Percentiles rank a stretch among this genome's conserved stretches.
Evolutionary conservation across 1,140 invertebrate species (phyloP).

Genomic region (Ectropis grisescens): DNA sequence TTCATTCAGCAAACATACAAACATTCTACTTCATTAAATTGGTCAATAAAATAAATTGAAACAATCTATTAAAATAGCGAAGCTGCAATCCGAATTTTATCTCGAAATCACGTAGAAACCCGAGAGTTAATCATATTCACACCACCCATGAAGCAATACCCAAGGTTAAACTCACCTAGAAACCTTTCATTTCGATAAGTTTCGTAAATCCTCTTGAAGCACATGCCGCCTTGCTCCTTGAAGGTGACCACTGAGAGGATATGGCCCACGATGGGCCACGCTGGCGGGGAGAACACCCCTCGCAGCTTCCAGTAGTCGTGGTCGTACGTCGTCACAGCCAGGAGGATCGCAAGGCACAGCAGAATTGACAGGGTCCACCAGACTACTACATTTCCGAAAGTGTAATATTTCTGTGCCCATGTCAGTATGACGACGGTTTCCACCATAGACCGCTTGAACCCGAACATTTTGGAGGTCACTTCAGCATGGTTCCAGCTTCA

Average conservation of each 20-base stretch:
- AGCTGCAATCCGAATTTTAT: too few relatives aligned
- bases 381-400: conserved; percentile 27
- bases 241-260: conserved; percentile 39
- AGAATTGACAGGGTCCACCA: conserved; percentile 23
- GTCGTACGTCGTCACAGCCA: conserved; percentile 41
- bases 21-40: too few relatives aligned
- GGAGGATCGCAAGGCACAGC: conserved; percentile 14
- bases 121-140: too few relatives aligned
- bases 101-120: too few relatives aligned
- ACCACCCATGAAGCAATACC: too few relatives aligned
- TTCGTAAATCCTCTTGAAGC: conserved; percentile 52
- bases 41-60: too few relatives aligned
- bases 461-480: conserved; percentile 39
- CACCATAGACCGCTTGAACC: conserved; percentile 31
- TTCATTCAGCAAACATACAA: too few relatives aligned
- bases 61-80: too few relatives aligned
- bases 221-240: conserved; percentile 50
- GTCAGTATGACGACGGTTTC: conserved; percentile 26
- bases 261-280: conserved; percentile 45
- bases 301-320: conserved; percentile 44
- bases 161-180: conserved; percentile 38
- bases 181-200: conserved; percentile 33
- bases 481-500: too few relatives aligned
- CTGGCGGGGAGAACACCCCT: conserved; percentile 47
- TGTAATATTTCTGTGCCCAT: conserved; percentile 35